phyloP scores from a whole-genome alignment of 2,113 vertebrate species.

The Ceyx cyanopectus region DNA sequence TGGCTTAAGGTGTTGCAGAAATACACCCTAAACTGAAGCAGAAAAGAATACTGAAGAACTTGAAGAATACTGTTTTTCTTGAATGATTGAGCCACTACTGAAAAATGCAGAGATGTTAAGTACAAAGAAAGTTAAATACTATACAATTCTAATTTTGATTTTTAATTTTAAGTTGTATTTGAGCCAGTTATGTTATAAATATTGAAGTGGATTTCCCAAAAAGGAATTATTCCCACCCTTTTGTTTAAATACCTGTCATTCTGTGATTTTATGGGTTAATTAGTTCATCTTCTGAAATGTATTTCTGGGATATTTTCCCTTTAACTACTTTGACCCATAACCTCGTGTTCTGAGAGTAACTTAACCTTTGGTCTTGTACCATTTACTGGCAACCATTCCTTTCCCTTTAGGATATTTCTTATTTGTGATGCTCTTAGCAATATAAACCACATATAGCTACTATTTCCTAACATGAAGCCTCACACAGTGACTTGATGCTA shows the following conservation, averaged over 20 bases:
- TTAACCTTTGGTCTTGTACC: slow-evolving; percentile 58
- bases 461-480: slow-evolving; percentile 3
- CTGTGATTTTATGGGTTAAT: slow-evolving; percentile 50
- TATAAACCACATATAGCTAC: slow-evolving; percentile 29
- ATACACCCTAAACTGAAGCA: background rate
- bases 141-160: background rate
- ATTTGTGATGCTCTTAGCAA: slow-evolving; percentile 31
- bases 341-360: slow-evolving; percentile 52
- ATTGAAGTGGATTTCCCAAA: background rate
- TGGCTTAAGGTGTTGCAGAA: slow-evolving; percentile 11
- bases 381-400: slow-evolving; percentile 48
- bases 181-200: background rate
- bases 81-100: background rate
- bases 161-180: slow-evolving; percentile 4
- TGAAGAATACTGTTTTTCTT: background rate
- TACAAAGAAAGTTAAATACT: background rate
- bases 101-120: background rate
- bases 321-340: slow-evolving; percentile 54
- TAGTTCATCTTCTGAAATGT: slow-evolving; percentile 58
- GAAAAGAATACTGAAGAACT: background rate
- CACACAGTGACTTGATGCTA: background rate
- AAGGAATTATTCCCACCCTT: slow-evolving; percentile 21
- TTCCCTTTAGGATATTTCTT: slow-evolving; percentile 50
- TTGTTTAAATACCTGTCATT: slow-evolving; percentile 51
- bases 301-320: slow-evolving; percentile 53